Percentiles rank a stretch among this genome's conserved stretches.
Evolutionary conservation across 35 echinoderm and acorn worm species (phyloP).

Genomic region (Strongylocentrotus purpuratus): DNA sequence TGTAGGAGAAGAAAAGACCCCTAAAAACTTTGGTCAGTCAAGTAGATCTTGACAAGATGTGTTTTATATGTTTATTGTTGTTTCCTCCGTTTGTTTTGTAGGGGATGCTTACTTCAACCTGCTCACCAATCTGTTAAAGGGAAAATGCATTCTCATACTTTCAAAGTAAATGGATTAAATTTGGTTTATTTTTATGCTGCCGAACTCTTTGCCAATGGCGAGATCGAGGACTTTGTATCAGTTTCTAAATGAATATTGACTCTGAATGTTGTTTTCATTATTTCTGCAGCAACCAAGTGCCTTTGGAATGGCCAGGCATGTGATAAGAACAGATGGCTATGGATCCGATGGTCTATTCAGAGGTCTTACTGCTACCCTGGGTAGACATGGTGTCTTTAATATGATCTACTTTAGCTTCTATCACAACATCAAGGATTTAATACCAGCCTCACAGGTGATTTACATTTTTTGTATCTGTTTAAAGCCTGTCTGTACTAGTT

Average conservation of each 20-base stretch:
- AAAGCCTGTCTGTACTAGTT: too few relatives aligned
- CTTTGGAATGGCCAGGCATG: constrained; percentile 54
- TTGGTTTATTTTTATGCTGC: too few relatives aligned
- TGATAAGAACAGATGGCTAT: constrained; percentile 61
- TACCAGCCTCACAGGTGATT: constrained; percentile 44
- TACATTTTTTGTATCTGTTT: neutral
- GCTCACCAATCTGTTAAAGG: neutral
- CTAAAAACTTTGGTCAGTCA: too few relatives aligned
- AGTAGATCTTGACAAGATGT: too few relatives aligned
- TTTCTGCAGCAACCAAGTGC: constrained; percentile 71
- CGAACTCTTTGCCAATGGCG: too few relatives aligned
- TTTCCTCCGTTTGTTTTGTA: too few relatives aligned
- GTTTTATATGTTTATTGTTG: too few relatives aligned
- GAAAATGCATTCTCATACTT: neutral
- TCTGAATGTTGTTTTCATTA: neutral
- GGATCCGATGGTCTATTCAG: constrained; percentile 57
- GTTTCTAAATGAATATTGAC: neutral
- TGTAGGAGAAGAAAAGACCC: too few relatives aligned
- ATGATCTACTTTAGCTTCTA: constrained; percentile 83
- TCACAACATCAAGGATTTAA: constrained; percentile 72
- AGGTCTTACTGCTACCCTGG: constrained; percentile 73
- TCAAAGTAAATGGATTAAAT: neutral
- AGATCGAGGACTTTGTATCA: too few relatives aligned
- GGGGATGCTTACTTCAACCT: too few relatives aligned
- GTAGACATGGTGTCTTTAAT: constrained; percentile 77